Base-by-base conservation (phyloP, 2,797 vertebrate species). In the Limosa lapponica region DNA sequence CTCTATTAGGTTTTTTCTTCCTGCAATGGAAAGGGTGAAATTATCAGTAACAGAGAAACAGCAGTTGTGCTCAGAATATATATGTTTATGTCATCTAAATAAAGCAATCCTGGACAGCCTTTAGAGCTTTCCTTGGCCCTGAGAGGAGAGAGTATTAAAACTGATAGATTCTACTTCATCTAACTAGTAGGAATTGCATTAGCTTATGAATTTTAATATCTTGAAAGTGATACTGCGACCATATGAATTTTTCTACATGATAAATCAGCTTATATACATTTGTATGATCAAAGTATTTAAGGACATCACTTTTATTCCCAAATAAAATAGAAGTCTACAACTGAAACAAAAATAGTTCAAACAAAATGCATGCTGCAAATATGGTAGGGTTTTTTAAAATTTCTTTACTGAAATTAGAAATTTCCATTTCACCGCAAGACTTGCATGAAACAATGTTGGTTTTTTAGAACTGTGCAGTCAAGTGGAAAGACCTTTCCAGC, bases 1-100 rank as follows among this genome's bases (percentile, higher is more conserved):
- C 20, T 1, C 3, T 55, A 30, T 4, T 13, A 15, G 19, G 5
- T 3, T 2, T 13, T 20, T 30, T 23, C 57, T 34, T 16, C 55
- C 48, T 73, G 16, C 39, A 51, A 27, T 36, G 30, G 55, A 88
- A 86, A 57, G 23, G 4, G 13, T 73, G 15, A 51, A 85, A 66
- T 70, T 46, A 39, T 66, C 59, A 59, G 13, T 48, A 77, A 58
- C 55, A 93, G 11, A 49, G 18, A 83, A 78, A 64, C 2, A 80
- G 48, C 11, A 54, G 18, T 27, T 57, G 2, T 58, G 18, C 7
- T 66, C 25, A 71, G 51, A 70, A 62, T 48, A n/a, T 1, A 8
- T 18, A 39, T 43, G 4, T 36, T 65, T 49, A 43, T 43, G 36
- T 32, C 24, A 65, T n/a, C 30, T 73, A 80, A 89, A 69, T 39